Evolutionary conservation across 2,888 invertebrate species (phyloP), one percentile per base, ranked within the genome.

Genomic region (Clitarchus hookeri): DNA sequence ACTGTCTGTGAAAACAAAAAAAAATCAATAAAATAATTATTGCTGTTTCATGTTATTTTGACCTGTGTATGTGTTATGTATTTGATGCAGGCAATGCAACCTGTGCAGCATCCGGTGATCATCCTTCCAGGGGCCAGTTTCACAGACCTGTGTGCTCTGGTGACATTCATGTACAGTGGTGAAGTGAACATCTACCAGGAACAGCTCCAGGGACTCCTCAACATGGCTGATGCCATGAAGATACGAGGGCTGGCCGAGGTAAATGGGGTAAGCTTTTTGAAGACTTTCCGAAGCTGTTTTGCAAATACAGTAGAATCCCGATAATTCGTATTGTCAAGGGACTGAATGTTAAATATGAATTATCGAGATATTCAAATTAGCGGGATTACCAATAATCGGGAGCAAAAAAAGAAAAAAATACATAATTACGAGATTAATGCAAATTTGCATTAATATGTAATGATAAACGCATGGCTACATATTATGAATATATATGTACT

Each of bases 111-210:
- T 91, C 95, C 96, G 0, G 93, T 96, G 80, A 95, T 96, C 80
- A 94, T 96, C 86, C 93, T 96, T 84, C 94, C 96, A 87, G 95
- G 95, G 88, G 95, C 95, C 89, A 94, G 94, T 87, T 94, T 94
- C 88, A 92, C 94, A n/a, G 96, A 96, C 90, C 92, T 96, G 87
- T 93, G 94, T 85, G 95, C 96, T 19, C 94, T 97, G 87, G 94
- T 97, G 77, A 95, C 96, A 6, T 97, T 97, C 91, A 97, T 97
- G 95, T 97, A 97, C 91, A 96, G 96, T 84, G 97, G 97, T 4
- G 97, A 97, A 91, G 97, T 97, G 90, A 96, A 97, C 87, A 96
- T 97, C 53, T 96, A 96, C 88, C 95, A 96, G 91, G 95, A 95
- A 89, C 94, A 96, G 90, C 93, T 97, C 88, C 96, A 96, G 9